A percentile compares a stretch with the other conserved stretches of the same genome.
Evolutionary conservation across 2,113 vertebrate species (phyloP).

Genomic region (Rhinolophus ferrumequinum): DNA sequence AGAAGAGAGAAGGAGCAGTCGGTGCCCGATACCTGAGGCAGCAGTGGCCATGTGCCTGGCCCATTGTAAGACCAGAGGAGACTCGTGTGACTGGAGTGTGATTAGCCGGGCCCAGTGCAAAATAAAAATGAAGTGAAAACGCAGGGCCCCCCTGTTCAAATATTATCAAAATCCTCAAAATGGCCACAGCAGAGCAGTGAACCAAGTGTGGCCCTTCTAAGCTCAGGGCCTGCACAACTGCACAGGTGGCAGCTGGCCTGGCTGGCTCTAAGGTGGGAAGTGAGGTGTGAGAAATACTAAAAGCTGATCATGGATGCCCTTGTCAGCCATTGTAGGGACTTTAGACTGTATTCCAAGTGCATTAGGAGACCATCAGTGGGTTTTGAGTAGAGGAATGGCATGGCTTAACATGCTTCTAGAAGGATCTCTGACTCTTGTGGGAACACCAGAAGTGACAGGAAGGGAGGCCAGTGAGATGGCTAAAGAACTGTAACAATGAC

Average conservation of each 20-base stretch:
- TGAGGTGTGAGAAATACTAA: not conserved
- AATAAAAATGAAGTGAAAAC: not conserved
- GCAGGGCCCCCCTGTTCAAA: not conserved
- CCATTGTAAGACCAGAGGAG: not conserved
- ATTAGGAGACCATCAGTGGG: not conserved
- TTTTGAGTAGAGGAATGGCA: not conserved
- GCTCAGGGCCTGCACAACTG: not conserved
- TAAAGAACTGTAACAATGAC: not conserved
- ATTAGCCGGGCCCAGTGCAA: not conserved
- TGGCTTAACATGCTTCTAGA: not conserved
- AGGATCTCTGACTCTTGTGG: not conserved
- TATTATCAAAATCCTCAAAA: not conserved
- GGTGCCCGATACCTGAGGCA: not conserved
- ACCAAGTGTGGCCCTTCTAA: too few relatives aligned
- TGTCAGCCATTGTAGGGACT: not conserved
- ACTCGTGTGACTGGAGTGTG: not conserved
- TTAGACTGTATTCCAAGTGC: not conserved
- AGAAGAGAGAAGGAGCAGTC: rapidly evolving
- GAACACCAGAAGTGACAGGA: not conserved
- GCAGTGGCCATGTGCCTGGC: too few relatives aligned
- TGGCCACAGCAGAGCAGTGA: not conserved
- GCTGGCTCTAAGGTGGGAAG: not conserved
- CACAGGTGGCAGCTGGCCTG: too few relatives aligned
- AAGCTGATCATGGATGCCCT: not conserved
- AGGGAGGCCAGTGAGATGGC: not conserved